Evolutionary conservation across 2,888 invertebrate genomes (phyloP).

Genomic region (Andrena trimmerana): DNA sequence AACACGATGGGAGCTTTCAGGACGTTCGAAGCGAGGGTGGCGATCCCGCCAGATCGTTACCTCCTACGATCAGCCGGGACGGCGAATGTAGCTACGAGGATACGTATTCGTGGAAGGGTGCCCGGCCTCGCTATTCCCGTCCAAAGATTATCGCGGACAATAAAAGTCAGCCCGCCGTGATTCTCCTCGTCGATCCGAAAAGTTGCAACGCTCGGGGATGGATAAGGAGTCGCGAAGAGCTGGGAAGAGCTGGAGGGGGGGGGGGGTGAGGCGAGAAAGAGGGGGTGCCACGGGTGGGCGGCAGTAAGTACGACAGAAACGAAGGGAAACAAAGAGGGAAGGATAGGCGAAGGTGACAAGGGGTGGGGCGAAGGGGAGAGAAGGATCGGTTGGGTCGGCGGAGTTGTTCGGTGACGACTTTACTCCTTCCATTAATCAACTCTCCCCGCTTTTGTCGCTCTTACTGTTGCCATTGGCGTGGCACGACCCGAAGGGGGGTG

Average conservation of each 20-base stretch:
- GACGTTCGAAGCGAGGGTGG: conserved; percentile 37
- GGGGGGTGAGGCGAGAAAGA: conserved; percentile 13
- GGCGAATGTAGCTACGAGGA: conserved; percentile 30
- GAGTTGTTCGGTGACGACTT: conserved; percentile 80
- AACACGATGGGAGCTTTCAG: conserved; percentile 59
- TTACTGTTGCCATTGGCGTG: conserved; percentile 51
- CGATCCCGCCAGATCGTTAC: conserved; percentile 47
- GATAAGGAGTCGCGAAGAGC: conserved; percentile 44
- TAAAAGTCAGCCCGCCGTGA: conserved; percentile 70
- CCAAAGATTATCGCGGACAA: conserved; percentile 72
- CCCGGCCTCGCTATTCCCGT: conserved; percentile 46
- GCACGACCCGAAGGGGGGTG: conserved; percentile 39
- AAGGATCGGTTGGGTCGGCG: conserved; percentile 66
- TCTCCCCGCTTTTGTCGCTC: conserved; percentile 78
- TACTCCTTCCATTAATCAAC: conserved; percentile 83
- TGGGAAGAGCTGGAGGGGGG: conserved; percentile 15
- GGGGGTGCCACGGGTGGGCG: conserved; percentile 28
- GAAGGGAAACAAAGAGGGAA: conserved; percentile 52
- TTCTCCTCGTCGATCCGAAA: conserved; percentile 58
- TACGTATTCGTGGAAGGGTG: conserved; percentile 59
- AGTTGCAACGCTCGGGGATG: conserved; percentile 13
- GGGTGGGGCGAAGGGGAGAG: conserved; percentile 36
- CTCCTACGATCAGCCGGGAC: conserved; percentile 41
- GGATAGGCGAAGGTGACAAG: conserved; percentile 29
- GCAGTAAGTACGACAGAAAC: conserved; percentile 51